These are phyloP conservation scores for Drosophila quasianomalipes DNA, from an alignment of 2,888 invertebrate genomes.

Conservation along the genomic window DNA sequence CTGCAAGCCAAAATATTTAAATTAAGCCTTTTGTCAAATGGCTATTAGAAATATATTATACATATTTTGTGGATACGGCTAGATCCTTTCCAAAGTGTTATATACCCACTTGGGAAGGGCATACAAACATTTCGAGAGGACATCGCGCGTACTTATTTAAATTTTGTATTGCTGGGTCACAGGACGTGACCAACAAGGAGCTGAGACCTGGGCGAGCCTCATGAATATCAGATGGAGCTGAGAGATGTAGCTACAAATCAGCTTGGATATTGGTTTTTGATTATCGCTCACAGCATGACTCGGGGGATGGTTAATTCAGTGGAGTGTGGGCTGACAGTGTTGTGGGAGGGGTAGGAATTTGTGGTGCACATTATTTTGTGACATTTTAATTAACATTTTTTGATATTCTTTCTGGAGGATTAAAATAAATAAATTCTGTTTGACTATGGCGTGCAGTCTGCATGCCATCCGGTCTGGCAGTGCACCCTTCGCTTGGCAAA, in stretches of 20 bases:
- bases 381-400: constrained; percentile 73
- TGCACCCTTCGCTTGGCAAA: not conserved
- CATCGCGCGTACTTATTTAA: constrained; percentile 68
- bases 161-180: constrained; percentile 57
- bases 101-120: not conserved
- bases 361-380: constrained; percentile 33
- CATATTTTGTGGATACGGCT: not conserved
- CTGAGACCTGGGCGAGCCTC: constrained; percentile 32
- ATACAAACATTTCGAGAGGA: constrained; percentile 16
- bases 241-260: constrained; percentile 51
- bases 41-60: accelerated
- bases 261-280: constrained; percentile 73
- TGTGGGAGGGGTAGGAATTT: not conserved
- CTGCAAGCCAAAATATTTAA: not conserved
- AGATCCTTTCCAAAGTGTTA: not conserved
- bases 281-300: constrained; percentile 45
- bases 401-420: constrained; percentile 14
- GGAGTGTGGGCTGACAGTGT: not conserved
- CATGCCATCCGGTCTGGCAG: constrained; percentile 36
- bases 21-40: not conserved
- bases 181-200: constrained; percentile 63
- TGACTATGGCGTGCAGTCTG: constrained; percentile 37
- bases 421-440: constrained; percentile 41
- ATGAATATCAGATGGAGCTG: constrained; percentile 70
- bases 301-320: not conserved